These are phyloP conservation scores for Notarius lentiginosus DNA, from an alignment of 2,113 vertebrate genomes.

Conservation along the genomic window DNA sequence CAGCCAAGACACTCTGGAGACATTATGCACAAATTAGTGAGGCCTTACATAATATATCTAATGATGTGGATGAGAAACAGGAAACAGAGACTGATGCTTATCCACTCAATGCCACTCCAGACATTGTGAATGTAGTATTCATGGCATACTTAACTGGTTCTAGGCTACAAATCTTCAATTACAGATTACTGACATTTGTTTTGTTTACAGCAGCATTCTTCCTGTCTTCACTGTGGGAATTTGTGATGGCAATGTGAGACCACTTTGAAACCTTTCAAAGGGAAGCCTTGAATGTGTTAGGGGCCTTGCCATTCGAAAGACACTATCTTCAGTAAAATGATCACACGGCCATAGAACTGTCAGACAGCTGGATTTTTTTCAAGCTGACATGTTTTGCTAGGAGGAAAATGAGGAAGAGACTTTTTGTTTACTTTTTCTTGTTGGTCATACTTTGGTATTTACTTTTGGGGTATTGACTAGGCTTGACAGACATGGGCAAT, in stretches of 20 bases:
- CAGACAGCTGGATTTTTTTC: not conserved
- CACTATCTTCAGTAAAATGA: not conserved
- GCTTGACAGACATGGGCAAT: not conserved
- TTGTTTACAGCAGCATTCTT: not conserved
- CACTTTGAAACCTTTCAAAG: not conserved
- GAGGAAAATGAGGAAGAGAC: not conserved
- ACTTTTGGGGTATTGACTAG: not conserved
- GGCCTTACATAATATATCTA: not conserved
- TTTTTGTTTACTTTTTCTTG: not conserved
- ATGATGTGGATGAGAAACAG: constrained; percentile 5
- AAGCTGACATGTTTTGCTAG: not conserved
- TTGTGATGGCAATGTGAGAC: not conserved
- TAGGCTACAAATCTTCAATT: constrained; percentile 1
- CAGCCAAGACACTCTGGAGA: constrained; percentile 15
- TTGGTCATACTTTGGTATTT: not conserved
- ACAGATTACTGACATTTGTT: not conserved
- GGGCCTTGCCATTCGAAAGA: not conserved
- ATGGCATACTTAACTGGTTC: not conserved
- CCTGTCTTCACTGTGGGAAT: not conserved
- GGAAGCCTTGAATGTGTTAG: not conserved
- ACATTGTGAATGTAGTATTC: not conserved
- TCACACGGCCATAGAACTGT: not conserved
- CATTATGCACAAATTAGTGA: constrained; percentile 26
- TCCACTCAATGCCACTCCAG: constrained; percentile 5
- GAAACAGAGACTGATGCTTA: not conserved